Percentiles rank a stretch among this genome's conserved stretches.
Conservation (phyloP, 2,797 vertebrate species). For the Melanitta fusca region DNA sequence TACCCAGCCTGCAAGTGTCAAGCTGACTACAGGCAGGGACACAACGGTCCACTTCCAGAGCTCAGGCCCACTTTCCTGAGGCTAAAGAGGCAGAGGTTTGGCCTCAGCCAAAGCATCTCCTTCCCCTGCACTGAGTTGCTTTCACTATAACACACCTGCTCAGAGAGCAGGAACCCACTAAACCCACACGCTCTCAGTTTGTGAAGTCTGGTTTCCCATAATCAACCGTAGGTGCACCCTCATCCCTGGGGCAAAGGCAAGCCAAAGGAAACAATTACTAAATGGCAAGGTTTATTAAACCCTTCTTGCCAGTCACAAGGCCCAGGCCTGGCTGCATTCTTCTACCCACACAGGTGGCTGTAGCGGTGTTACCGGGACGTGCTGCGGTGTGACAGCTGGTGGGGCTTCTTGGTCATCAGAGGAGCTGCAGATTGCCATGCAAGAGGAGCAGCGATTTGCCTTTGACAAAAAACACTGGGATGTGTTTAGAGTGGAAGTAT, state of each 20-base stretch:
- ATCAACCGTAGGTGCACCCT: neutral
- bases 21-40: neutral
- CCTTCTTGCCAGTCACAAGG: neutral
- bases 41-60: neutral
- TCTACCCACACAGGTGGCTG: neutral
- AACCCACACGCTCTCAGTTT: neutral
- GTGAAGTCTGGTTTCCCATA: neutral
- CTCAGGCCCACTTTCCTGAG: neutral
- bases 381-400: neutral
- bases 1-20: neutral
- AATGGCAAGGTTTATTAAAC: neutral
- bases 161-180: neutral
- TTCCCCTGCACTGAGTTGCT: neutral
- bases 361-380: neutral
- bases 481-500: neutral
- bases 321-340: neutral
- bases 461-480: neutral
- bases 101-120: neutral
- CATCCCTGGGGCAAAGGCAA: neutral
- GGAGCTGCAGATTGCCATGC: neutral
- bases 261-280: neutral
- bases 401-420: neutral
- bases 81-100: neutral
- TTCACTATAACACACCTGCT: neutral
- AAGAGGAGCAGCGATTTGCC: neutral